Evolutionary conservation across 1,140 invertebrate genomes (phyloP), one percentile per base, ranked within the genome.

Genomic region (Aphis craccivora): DNA sequence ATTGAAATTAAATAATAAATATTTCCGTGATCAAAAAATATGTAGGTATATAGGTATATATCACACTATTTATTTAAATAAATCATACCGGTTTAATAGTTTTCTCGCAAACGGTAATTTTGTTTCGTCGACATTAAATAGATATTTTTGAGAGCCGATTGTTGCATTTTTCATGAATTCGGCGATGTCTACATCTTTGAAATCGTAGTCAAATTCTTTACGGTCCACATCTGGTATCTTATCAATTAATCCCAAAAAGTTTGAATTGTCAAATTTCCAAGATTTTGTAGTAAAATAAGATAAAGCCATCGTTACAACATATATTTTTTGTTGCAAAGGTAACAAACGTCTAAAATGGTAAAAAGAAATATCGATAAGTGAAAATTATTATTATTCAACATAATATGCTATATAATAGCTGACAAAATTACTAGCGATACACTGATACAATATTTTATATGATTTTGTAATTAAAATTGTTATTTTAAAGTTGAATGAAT

Each of bases 201-300:
- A 95, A 86, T 95, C 94, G 40, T 94, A 94, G 93, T 95, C 95
- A 53, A 94, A 95, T 92, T 95, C 95, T 94, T 95, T 95, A 94
- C 95, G 95, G 94, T 97, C 96, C 60, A 95, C 95, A 25, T 94
- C 94, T 22, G 95, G 94, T 94, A 97, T 94, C 51, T 94, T 94
- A 23, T 95, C 94, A 93, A 95, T 96, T 83, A 99, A 95, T 67
- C 96, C 96, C 94, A 97, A 96, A 45, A 99, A 97, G 95, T 99
- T 99, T 94, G 97, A 97, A 94, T 98, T 98, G 93, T 96, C 96
- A 95, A 99, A 99, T 94, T 97, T 96, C 98, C 98, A 99, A 95
- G 99, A 97, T 94, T 98, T 96, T 25, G 97, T 98, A 89, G 98
- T 99, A 95, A 99, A 99, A 95, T 98, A 99, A 95, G 99, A 97